Conservation (phyloP, 1,140 invertebrate species). For the Calliphora vicina region DNA sequence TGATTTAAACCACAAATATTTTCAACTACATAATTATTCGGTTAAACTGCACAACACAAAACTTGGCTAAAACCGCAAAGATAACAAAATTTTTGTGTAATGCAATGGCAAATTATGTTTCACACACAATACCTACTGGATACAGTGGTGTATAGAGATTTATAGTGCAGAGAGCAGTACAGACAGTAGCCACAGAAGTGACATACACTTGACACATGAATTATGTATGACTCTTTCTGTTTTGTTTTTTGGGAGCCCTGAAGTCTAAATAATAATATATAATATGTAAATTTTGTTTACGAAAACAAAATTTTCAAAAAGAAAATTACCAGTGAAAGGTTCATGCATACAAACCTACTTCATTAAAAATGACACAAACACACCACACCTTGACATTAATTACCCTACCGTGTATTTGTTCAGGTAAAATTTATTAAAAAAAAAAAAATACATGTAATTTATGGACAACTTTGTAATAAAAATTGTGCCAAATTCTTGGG, state of each 20-base stretch:
- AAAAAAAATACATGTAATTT: background rate
- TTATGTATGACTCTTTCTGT: slow-evolving; percentile 52
- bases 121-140: background rate
- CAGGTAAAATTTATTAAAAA: background rate
- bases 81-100: background rate
- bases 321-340: background rate
- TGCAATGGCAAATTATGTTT: background rate
- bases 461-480: too few species aligned
- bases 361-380: background rate
- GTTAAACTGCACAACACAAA: background rate
- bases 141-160: background rate
- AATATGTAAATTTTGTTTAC: background rate
- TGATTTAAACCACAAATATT: background rate
- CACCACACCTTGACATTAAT: background rate
- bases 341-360: background rate
- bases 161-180: background rate
- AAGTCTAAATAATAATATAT: background rate
- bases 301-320: background rate
- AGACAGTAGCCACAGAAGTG: slow-evolving; percentile 59
- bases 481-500: too few species aligned
- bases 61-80: background rate
- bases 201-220: slow-evolving; percentile 61
- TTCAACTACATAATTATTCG: background rate
- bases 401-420: background rate
- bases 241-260: background rate